Conservation (phyloP, 2,113 vertebrate genomes). For the Todiramphus saurophagus region DNA sequence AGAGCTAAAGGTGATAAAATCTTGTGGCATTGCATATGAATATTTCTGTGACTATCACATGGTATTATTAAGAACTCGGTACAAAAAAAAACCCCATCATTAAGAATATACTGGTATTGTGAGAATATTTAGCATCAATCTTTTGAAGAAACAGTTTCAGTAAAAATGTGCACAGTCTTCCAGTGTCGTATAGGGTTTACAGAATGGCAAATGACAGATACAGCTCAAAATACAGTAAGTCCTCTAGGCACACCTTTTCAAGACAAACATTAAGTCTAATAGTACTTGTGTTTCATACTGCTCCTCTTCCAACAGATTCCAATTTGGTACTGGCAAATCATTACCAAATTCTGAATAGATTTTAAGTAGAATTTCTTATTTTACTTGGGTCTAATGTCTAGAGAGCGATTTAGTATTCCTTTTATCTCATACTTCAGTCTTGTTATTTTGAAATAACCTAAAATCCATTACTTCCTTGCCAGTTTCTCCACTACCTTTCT, state of each 20-base stretch:
- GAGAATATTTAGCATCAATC: background rate
- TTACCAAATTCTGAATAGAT: background rate
- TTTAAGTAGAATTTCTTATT: background rate
- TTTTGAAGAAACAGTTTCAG: background rate
- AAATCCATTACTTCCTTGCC: background rate
- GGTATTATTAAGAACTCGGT: background rate
- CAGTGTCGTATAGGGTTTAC: background rate
- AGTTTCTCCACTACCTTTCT: background rate
- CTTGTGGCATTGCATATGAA: rapidly evolving
- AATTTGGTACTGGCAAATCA: background rate
- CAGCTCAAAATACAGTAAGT: background rate
- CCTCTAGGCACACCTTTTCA: background rate
- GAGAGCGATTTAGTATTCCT: background rate
- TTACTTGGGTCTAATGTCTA: background rate
- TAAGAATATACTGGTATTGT: background rate
- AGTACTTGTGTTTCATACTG: background rate
- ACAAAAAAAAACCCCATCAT: background rate
- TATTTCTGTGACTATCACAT: background rate
- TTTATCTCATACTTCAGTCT: background rate
- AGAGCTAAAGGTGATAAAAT: background rate
- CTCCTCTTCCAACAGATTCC: background rate
- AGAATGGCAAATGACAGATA: background rate
- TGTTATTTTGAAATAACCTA: background rate
- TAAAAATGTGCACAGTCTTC: background rate
- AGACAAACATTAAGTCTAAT: background rate